Percentiles rank a stretch among this genome's conserved stretches.
phyloP scores from a whole-genome alignment of 2,113 vertebrate genomes.

The Gracilinanus agilis region DNA sequence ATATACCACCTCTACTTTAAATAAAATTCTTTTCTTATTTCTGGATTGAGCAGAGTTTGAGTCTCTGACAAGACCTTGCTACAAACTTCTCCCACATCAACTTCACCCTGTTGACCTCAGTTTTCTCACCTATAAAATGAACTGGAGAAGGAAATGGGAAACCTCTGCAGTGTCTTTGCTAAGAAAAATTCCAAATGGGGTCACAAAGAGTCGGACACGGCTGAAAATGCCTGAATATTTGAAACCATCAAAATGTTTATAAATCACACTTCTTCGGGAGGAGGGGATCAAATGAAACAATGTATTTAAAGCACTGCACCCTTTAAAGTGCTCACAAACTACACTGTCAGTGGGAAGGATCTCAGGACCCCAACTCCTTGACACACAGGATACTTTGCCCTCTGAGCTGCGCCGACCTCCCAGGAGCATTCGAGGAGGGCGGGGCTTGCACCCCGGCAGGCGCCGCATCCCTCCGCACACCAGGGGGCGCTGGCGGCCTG shows the following conservation, averaged over 20 bases:
- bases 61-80: too few relatives aligned
- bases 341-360: background rate
- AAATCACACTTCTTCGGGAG: background rate
- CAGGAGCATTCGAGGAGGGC: constrained; percentile 9
- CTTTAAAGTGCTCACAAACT: background rate
- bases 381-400: fast-evolving
- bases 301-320: background rate
- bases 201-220: too few relatives aligned
- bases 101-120: too few relatives aligned
- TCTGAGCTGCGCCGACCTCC: background rate
- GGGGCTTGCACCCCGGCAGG: background rate
- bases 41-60: too few relatives aligned
- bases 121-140: too few relatives aligned
- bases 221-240: too few relatives aligned
- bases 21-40: too few relatives aligned
- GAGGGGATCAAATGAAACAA: background rate
- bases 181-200: too few relatives aligned
- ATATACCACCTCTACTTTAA: too few relatives aligned
- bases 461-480: background rate
- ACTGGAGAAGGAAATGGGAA: too few relatives aligned
- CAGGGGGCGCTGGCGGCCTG: constrained; percentile 59
- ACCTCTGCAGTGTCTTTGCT: too few relatives aligned
- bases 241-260: background rate
- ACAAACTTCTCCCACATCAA: too few relatives aligned
- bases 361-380: fast-evolving